Percentiles rank a stretch among this genome's conserved stretches.
These are phyloP conservation scores for Penaeus chinensis DNA, from an alignment of 1,140 invertebrate species.

Conservation along the genomic window DNA sequence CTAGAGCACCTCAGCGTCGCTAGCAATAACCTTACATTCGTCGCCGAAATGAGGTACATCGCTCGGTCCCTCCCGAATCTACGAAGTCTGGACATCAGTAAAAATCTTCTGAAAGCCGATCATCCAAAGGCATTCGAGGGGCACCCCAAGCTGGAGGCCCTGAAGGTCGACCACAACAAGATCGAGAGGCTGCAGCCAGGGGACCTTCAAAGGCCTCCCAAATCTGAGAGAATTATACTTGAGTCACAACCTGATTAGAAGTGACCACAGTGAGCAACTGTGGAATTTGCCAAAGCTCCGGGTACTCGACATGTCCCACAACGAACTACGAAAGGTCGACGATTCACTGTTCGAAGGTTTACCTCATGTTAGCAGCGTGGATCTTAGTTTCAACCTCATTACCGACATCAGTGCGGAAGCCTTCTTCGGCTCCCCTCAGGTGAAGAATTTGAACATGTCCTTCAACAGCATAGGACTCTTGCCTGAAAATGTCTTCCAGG, in stretches of 20 bases:
- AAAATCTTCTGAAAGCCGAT: conserved; percentile 79
- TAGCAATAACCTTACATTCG: conserved; percentile 80
- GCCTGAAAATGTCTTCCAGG: conserved; percentile 74
- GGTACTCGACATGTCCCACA: conserved; percentile 82
- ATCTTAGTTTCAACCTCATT: conserved; percentile 63
- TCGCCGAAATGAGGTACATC: conserved; percentile 70
- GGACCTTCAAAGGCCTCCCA: conserved; percentile 84
- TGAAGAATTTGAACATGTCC: conserved; percentile 84
- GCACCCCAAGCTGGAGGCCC: conserved; percentile 80
- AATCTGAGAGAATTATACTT: conserved; percentile 82
- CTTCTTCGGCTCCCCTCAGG: conserved; percentile 77
- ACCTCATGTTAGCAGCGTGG: conserved; percentile 76
- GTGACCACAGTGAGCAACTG: conserved; percentile 68
- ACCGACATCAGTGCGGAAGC: conserved; percentile 78
- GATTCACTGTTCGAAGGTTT: conserved; percentile 79
- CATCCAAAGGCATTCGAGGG: conserved; percentile 80
- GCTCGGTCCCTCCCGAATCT: conserved; percentile 81
- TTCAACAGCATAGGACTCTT: conserved; percentile 74
- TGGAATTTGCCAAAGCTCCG: conserved; percentile 67
- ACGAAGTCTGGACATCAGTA: conserved; percentile 80
- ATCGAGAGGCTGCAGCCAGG: conserved; percentile 79
- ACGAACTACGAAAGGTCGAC: conserved; percentile 80
- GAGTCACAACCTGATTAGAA: conserved; percentile 77
- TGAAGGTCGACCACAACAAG: conserved; percentile 84
- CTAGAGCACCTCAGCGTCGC: conserved; percentile 82